Evolutionary conservation across 2,797 vertebrate species (phyloP), one percentile per base, ranked within the genome.

Genomic region (Protonibea diacanthus): DNA sequence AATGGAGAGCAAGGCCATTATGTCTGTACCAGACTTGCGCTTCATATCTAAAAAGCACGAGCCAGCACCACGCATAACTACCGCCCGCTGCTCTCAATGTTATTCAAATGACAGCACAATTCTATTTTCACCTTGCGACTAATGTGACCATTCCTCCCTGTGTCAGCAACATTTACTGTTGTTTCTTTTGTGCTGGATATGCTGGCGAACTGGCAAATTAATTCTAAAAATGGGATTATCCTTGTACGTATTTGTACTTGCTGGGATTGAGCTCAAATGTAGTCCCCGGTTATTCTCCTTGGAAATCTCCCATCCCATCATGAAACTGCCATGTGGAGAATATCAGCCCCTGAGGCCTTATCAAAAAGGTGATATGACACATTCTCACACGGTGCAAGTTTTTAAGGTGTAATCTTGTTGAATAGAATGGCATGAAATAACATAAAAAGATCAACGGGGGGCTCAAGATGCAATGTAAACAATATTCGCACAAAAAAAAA

Each of bases 91-190:
- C 77, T 78, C 77, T 74, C 85, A 78, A 56, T 89, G 86, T 87
- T 90, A 90, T 85, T 91, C 79, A 89, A 82, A 90, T 81, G 82
- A 82, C 74, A 70, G 74, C 61, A 40, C 76, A 33, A 74, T 80
- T 92, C 82, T 71, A 85, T 85, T 94, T 89, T 91, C 91, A 93
- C 87, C 90, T 94, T 87, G 85, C 67, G 45, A 77, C 85, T 88
- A 85, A 89, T 74, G 82, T 52, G 74, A 71, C 56, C 82, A 81
- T 84, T 82, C 70, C 81, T 84, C 83, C 33, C 66, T 25, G 11
- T 78, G 90, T 92, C 91, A 91, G 91, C 89, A 92, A 78, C 82
- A 87, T 86, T 86, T 72, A 47, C 66, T 27, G 78, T 63, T 85
- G 87, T 87, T 71, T 59, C 58, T 62, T 84, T 76, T 23, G 64